A percentile compares a stretch with the other conserved stretches of the same genome.
These are phyloP conservation scores for Drosophila mettleri DNA, from an alignment of 2,888 invertebrate genomes.

Conservation along the genomic window DNA sequence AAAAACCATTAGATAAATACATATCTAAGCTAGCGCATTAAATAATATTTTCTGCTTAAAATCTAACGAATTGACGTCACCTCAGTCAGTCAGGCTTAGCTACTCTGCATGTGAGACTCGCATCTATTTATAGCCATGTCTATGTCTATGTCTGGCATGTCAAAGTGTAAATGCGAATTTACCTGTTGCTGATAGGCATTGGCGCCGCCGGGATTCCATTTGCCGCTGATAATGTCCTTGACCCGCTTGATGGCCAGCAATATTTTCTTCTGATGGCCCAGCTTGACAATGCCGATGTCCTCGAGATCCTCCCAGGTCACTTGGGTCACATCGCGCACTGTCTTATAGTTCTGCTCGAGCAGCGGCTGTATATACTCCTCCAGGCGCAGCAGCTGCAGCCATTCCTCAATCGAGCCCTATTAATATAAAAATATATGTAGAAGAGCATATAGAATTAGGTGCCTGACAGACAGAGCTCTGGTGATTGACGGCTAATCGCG, in stretches of 20 bases:
- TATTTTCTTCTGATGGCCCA: conserved; percentile 99
- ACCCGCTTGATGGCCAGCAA: conserved; percentile 98
- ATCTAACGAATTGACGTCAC: conserved; percentile 20
- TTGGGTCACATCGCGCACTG: conserved; percentile 96
- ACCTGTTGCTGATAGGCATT: conserved; percentile 84
- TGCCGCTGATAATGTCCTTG: conserved; percentile 96
- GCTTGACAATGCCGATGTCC: conserved; percentile 96
- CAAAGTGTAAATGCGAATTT: neutral
- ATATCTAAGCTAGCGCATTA: neutral
- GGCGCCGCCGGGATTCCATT: conserved; percentile 86
- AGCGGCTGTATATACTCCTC: conserved; percentile 97
- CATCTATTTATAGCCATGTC: neutral
- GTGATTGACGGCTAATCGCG: conserved; percentile 58
- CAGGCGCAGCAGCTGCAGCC: conserved; percentile 95
- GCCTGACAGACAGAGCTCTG: no score
- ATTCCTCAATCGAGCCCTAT: conserved; percentile 96
- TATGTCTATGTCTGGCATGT: no score
- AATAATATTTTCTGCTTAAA: neutral
- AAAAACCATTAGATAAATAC: no score
- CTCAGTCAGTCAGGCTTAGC: neutral
- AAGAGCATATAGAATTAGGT: conserved; percentile 1
- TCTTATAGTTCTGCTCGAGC: conserved; percentile 96
- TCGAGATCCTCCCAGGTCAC: conserved; percentile 99
- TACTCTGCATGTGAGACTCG: neutral
- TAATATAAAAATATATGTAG: neutral